Conservation (phyloP, 2,113 vertebrate species). For the Ciconia maguari region DNA sequence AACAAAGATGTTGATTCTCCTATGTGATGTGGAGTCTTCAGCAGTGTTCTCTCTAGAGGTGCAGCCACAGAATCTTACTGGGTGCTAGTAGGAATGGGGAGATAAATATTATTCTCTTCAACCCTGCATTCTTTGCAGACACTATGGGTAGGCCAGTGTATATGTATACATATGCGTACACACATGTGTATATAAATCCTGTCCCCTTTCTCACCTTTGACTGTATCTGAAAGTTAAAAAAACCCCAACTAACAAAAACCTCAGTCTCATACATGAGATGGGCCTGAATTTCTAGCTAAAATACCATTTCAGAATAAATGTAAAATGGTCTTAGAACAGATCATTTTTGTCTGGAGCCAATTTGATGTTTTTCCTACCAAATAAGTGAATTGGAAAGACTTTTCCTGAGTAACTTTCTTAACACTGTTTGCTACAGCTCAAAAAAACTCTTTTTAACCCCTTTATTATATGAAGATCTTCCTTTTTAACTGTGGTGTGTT, state of each 20-base stretch:
- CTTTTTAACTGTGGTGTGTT: neutral
- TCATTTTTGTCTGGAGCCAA: neutral
- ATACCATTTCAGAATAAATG: neutral
- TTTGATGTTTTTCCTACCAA: neutral
- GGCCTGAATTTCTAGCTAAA: neutral
- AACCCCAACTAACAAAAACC: neutral
- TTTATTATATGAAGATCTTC: neutral
- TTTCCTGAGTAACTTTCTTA: neutral
- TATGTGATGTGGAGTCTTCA: neutral
- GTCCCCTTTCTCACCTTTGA: neutral
- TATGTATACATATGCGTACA: neutral
- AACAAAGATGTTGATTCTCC: neutral
- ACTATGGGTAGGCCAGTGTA: fast-evolving
- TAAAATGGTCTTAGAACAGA: neutral
- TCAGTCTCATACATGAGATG: neutral
- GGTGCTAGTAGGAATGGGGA: neutral
- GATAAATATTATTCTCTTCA: neutral
- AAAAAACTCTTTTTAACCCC: neutral
- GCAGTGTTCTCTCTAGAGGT: neutral
- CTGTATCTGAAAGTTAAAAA: neutral
- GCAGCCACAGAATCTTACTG: neutral
- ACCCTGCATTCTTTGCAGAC: neutral
- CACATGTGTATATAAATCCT: neutral
- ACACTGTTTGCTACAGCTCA: neutral
- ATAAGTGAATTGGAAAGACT: neutral